A percentile compares a stretch with the other conserved stretches of the same genome.
These are phyloP conservation scores for Saccostrea echinata DNA, from an alignment of 1,140 invertebrate genomes.

Conservation along the genomic window DNA sequence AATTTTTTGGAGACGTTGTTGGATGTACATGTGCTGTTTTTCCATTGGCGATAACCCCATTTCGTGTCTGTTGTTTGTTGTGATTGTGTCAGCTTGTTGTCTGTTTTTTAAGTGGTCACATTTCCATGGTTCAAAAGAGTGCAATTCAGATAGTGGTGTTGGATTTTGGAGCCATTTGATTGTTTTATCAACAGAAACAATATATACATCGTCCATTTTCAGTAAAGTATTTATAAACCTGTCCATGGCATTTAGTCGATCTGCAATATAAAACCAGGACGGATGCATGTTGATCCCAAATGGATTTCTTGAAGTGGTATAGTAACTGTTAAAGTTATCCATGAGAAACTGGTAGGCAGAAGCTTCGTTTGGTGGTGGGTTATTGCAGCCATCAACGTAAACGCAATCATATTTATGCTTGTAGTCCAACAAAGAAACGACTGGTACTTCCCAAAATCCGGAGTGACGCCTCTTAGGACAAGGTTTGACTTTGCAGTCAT, in stretches of 20 bases:
- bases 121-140: conserved; percentile 66
- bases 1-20: conserved; percentile 27
- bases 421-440: conserved; percentile 69
- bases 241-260: conserved; percentile 67
- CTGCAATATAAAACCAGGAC: conserved; percentile 68
- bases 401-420: conserved; percentile 68
- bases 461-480: conserved; percentile 64
- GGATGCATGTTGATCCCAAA: conserved; percentile 74
- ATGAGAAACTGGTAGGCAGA: conserved; percentile 68
- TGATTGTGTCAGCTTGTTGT: not conserved
- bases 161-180: conserved; percentile 73
- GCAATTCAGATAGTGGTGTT: conserved; percentile 59
- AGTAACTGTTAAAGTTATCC: conserved; percentile 72
- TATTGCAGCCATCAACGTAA: conserved; percentile 72
- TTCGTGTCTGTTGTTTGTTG: not conserved
- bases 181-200: conserved; percentile 67
- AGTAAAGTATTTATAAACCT: conserved; percentile 67
- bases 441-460: conserved; percentile 72
- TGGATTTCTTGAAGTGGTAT: conserved; percentile 66
- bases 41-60: conserved; percentile 2
- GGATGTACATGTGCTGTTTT: conserved; percentile 3
- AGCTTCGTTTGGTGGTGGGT: conserved; percentile 64
- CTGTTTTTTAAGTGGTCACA: conserved; percentile 36
- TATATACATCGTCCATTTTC: conserved; percentile 69
- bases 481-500: conserved; percentile 65